A percentile compares a stretch with the other conserved stretches of the same genome.
Evolutionary conservation across 2,888 invertebrate genomes (phyloP).

Genomic region (Molanna angustata): DNA sequence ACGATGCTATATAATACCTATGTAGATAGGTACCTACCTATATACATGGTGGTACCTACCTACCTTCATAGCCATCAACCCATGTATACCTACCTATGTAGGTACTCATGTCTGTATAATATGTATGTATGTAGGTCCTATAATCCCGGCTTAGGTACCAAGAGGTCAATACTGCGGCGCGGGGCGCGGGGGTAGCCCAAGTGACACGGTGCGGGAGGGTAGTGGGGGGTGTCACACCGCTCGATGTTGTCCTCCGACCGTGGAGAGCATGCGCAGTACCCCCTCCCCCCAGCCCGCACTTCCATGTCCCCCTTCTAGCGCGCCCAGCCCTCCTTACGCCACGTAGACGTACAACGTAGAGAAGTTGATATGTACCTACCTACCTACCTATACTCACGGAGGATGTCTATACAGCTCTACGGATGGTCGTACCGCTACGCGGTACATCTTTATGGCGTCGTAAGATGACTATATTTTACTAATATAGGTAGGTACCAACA

Average conservation of each 20-base stretch:
- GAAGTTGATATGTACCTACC: too few species aligned
- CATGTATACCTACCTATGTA: not conserved
- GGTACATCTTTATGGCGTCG: constrained; percentile 2
- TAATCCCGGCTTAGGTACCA: not conserved
- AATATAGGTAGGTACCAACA: too few species aligned
- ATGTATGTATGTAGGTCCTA: not conserved
- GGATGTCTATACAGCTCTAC: constrained; percentile 2
- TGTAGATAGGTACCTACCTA: too few species aligned
- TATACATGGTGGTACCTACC: not conserved
- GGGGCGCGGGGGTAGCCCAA: constrained; percentile 1
- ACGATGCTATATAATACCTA: too few species aligned
- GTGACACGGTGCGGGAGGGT: constrained; percentile 9
- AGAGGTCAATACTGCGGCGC: not conserved
- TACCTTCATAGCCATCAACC: not conserved
- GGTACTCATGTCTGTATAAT: not conserved
- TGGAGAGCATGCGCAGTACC: constrained; percentile 16
- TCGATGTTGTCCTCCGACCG: constrained; percentile 12
- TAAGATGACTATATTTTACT: constrained; percentile 5
- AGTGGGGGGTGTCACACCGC: constrained; percentile 15
- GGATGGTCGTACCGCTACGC: constrained; percentile 5
- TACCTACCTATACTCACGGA: too few species aligned
- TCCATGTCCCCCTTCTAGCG: not conserved
- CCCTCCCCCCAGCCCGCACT: not conserved
- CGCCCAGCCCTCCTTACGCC: not conserved
- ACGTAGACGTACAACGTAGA: not conserved